A percentile compares a stretch with the other conserved stretches of the same genome.
Conservation (phyloP, 2,888 invertebrate genomes). For the Hipparchia semele region DNA sequence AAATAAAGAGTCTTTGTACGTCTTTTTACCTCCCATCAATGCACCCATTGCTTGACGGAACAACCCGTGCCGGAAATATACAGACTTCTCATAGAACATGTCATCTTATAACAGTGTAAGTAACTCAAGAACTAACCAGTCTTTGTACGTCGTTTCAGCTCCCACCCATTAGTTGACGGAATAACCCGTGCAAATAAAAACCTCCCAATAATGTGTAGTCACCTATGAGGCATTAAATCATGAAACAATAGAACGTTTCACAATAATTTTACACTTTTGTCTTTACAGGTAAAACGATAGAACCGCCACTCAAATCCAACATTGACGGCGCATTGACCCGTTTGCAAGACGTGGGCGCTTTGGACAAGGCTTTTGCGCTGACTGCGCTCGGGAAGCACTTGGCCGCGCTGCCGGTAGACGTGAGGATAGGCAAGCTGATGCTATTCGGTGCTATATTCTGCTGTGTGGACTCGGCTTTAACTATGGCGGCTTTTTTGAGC, state of each 20-base stretch:
- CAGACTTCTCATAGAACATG: not conserved
- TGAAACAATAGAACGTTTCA: too few species aligned
- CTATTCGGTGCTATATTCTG: slow-evolving; percentile 95
- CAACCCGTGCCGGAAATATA: too few species aligned
- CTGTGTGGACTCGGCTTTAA: slow-evolving; percentile 95
- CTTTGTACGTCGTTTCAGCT: not conserved
- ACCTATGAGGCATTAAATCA: too few species aligned
- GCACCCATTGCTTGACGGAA: not conserved
- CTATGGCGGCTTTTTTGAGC: slow-evolving; percentile 93
- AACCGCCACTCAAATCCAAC: slow-evolving; percentile 87
- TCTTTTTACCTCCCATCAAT: not conserved
- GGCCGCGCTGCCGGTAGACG: slow-evolving; percentile 94
- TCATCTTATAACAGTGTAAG: too few species aligned
- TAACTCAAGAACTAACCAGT: too few species aligned
- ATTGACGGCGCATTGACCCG: slow-evolving; percentile 87
- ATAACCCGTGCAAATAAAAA: too few species aligned
- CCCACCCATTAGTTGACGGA: not conserved
- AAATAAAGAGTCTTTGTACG: slow-evolving; percentile 83
- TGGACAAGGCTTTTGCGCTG: slow-evolving; percentile 88
- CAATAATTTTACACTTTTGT: not conserved
- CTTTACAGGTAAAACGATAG: slow-evolving; percentile 84
- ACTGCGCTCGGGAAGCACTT: slow-evolving; percentile 95
- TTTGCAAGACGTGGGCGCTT: slow-evolving; percentile 90
- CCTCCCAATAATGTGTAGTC: too few species aligned
- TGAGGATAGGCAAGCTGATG: slow-evolving; percentile 95